Conservation (phyloP, 2,888 invertebrate genomes). For the Auanema sp. region DNA sequence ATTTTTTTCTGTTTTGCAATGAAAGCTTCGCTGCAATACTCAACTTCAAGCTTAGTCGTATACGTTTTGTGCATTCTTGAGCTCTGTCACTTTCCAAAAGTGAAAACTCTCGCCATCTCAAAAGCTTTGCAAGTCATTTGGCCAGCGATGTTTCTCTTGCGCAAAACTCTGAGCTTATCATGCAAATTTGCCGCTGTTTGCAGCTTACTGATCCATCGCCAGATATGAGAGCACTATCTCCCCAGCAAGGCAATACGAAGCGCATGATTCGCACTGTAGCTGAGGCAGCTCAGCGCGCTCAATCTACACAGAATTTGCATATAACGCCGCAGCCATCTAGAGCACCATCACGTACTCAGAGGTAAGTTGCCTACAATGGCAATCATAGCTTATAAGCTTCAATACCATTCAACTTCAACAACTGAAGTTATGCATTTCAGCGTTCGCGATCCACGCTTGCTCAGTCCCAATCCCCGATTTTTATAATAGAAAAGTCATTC, state of each 20-base stretch:
- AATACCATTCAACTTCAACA: neutral
- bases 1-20: neutral
- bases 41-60: neutral
- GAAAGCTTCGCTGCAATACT: neutral
- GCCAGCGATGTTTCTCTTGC: no score
- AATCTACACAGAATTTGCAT: constrained; percentile 4
- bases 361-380: neutral
- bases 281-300: constrained; percentile 30
- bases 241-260: constrained; percentile 51
- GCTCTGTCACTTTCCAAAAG: no score
- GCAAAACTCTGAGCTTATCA: no score
- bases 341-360: constrained; percentile 25
- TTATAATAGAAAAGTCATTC: constrained; percentile 10
- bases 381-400: neutral
- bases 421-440: constrained; percentile 1
- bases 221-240: constrained; percentile 43
- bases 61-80: neutral
- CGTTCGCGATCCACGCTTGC: constrained; percentile 18
- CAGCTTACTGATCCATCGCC: constrained; percentile 39
- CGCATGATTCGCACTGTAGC: constrained; percentile 49
- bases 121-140: no score
- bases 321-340: constrained; percentile 17
- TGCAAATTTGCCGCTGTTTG: constrained; percentile 8
- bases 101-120: no score
- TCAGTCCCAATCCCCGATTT: constrained; percentile 38